These are phyloP conservation scores for Dione vanillae DNA, from an alignment of 2,888 invertebrate species.

Conservation along the genomic window DNA sequence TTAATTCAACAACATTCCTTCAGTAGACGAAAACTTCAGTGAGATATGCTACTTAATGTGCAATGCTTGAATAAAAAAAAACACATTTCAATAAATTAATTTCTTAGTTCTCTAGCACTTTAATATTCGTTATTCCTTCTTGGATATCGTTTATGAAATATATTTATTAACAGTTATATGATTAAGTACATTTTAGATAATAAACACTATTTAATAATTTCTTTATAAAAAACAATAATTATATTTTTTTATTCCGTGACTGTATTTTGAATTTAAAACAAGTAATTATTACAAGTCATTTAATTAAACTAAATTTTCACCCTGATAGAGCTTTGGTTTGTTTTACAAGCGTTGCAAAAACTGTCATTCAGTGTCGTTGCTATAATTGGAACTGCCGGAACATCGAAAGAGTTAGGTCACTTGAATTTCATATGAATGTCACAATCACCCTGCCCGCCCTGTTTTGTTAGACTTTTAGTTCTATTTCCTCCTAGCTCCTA, in stretches of 20 bases:
- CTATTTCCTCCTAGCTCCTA: slow-evolving; percentile 8
- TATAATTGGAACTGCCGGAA: slow-evolving; percentile 16
- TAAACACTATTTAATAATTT: too few species aligned
- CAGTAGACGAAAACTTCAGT: too few species aligned
- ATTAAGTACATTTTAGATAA: too few species aligned
- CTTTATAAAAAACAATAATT: too few species aligned
- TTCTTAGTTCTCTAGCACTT: too few species aligned
- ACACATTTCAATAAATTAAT: too few species aligned
- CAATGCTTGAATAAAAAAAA: too few species aligned
- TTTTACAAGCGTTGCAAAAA: slow-evolving; percentile 20
- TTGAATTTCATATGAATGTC: slow-evolving; percentile 19
- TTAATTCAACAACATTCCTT: too few species aligned
- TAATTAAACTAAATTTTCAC: slow-evolving; percentile 19
- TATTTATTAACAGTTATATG: too few species aligned
- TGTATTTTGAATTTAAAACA: neutral
- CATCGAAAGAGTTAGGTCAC: slow-evolving; percentile 19
- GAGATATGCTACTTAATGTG: too few species aligned
- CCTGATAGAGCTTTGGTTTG: slow-evolving; percentile 14
- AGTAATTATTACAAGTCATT: neutral
- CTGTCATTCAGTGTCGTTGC: slow-evolving; percentile 19
- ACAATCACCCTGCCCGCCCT: slow-evolving; percentile 4
- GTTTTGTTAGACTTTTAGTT: slow-evolving; percentile 8
- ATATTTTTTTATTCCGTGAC: neutral
- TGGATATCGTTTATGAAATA: too few species aligned
- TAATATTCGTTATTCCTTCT: too few species aligned